Evolutionary conservation across 2,797 vertebrate genomes (phyloP), one percentile per base, ranked within the genome.

Genomic region (Etheostoma nigrum): DNA sequence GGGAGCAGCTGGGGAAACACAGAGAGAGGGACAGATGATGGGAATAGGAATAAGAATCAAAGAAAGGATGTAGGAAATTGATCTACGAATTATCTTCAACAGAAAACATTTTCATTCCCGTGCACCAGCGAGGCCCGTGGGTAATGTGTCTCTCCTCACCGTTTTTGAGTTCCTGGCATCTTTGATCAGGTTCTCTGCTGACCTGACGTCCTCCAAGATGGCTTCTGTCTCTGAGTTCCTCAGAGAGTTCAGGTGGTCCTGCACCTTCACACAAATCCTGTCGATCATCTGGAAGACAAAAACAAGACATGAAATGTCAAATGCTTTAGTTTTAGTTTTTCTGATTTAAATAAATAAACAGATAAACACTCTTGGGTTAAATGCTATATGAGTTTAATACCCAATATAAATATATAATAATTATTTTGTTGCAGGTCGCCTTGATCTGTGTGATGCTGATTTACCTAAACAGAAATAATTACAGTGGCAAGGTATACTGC

Each of bases 121-220:
- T 30, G 7, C 10, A 53, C 11, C 53, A 54, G 23, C 0, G 4
- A 53, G 40, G 9, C 9, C 36, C 0, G 1, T 44, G 25, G 18
- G 7, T 21, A 14, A 52, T 23, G 5, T 53, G 16, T 44, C 57
- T 36, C 18, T 49, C 14, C 95, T 96, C 90, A 99, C 98, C 30
- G 97, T 99, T 95, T 98, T 99, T 9, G 98, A 99, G 93, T 99
- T 99, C 86, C 97, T 97, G 6, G 98, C 98, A 62, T 99, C 98
- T 79, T 96, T 95, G 94, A 99, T 96, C 54, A 99, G 94, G 83
- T 93, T 97, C 78, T 99, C 98, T 0, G 98, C 98, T 47, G 94
- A 92, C 88, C 93, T 96, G 73, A 99, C 94, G 23, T 99, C 98
- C 72, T 99, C 98, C 82, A 97, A 87, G 40, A 99, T 87, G 55